These are phyloP conservation scores for Paratrypauchen microcephalus DNA, from an alignment of 2,797 vertebrate genomes.

Conservation along the genomic window DNA sequence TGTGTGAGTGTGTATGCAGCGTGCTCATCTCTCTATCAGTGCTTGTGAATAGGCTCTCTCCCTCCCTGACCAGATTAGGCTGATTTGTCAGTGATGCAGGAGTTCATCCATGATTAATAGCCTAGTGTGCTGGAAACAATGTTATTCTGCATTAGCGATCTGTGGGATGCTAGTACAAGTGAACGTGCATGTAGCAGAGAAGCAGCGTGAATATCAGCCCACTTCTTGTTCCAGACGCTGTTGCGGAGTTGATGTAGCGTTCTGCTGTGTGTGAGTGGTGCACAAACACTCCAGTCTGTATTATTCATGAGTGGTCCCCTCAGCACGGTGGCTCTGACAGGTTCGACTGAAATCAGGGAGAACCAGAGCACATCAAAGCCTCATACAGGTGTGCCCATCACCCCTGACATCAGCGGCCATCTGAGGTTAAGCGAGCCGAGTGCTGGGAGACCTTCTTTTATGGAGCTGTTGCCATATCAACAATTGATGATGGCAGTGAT, in stretches of 20 bases:
- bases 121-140: conserved; percentile 73
- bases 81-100: conserved; percentile 82
- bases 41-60: conserved; percentile 48
- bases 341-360: conserved; percentile 26
- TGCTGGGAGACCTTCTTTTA: conserved; percentile 7
- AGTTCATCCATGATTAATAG: conserved; percentile 85
- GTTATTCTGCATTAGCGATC: conserved; percentile 79
- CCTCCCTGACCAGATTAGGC: conserved; percentile 74
- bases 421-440: conserved; percentile 28
- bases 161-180: conserved; percentile 63
- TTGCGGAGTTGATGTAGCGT: conserved; percentile 41
- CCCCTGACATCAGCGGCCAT: conserved; percentile 21
- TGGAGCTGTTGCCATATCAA: conserved; percentile 14
- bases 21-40: conserved; percentile 35
- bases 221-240: conserved; percentile 55
- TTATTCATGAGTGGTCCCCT: conserved; percentile 47
- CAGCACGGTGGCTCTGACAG: conserved; percentile 28
- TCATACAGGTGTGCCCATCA: conserved; percentile 12
- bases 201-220: conserved; percentile 52
- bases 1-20: conserved; percentile 51
- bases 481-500: not conserved
- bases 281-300: conserved; percentile 21
- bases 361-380: conserved; percentile 32
- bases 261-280: conserved; percentile 27
- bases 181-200: conserved; percentile 43